Conservation (phyloP, 2,797 vertebrate species). For the Macropodus opercularis region DNA sequence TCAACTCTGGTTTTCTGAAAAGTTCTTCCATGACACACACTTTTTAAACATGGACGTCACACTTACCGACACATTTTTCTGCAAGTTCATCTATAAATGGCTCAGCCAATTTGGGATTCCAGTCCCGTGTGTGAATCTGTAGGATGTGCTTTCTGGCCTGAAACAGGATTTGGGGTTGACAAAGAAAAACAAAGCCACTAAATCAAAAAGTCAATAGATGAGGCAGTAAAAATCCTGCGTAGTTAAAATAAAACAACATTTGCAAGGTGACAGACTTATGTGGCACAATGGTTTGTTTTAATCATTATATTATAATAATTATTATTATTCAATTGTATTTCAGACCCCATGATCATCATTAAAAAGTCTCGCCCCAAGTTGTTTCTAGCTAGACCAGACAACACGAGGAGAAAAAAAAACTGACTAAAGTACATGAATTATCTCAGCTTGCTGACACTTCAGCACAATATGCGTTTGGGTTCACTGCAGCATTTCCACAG, state of each 20-base stretch:
- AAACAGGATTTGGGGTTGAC: slow-evolving; percentile 5
- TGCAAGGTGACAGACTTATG: neutral
- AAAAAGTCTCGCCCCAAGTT: no score
- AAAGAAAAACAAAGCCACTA: slow-evolving; percentile 6
- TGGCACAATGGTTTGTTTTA: neutral
- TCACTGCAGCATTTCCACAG: slow-evolving; percentile 26
- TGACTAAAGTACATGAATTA: neutral
- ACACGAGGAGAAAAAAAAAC: slow-evolving; percentile 17
- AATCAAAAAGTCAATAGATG: neutral
- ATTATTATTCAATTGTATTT: no score
- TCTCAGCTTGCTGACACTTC: slow-evolving; percentile 17
- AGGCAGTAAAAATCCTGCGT: neutral
- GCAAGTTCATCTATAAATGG: slow-evolving; percentile 95
- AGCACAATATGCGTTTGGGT: slow-evolving; percentile 9
- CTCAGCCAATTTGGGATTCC: slow-evolving; percentile 94
- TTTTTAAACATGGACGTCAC: neutral
- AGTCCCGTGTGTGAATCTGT: slow-evolving; percentile 97
- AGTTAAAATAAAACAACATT: neutral
- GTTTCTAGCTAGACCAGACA: slow-evolving; percentile 9
- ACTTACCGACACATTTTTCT: slow-evolving; percentile 99
- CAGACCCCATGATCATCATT: no score
- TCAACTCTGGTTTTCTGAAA: no score
- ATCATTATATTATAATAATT: no score
- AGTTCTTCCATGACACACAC: neutral
- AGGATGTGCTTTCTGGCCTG: slow-evolving; percentile 99